Conservation (phyloP, 2,113 vertebrate genomes). For the Epinephelus fuscoguttatus region DNA sequence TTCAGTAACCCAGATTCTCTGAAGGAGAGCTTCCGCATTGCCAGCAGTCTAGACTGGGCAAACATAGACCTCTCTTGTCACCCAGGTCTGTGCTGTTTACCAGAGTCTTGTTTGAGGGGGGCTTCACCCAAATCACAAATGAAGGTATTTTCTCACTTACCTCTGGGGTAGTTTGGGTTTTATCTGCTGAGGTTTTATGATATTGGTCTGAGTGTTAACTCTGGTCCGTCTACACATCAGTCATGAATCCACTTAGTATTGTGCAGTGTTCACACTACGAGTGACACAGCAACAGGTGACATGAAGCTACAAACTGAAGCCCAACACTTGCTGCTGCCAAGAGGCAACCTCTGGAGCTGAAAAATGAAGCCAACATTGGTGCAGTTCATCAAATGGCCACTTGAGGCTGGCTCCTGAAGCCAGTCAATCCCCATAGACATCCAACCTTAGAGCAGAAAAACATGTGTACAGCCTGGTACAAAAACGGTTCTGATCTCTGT, state of each 20-base stretch:
- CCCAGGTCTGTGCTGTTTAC: slow-evolving; percentile 87
- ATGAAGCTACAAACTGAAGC: too few species aligned
- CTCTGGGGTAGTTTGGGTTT: not conserved
- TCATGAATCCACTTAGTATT: not conserved
- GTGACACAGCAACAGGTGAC: too few species aligned
- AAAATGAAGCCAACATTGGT: too few species aligned
- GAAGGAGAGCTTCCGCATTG: slow-evolving; percentile 97
- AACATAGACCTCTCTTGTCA: slow-evolving; percentile 95
- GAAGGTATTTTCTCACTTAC: not conserved
- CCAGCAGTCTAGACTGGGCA: slow-evolving; percentile 95
- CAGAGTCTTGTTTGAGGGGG: slow-evolving; percentile 5
- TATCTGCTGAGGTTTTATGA: not conserved
- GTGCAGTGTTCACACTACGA: too few species aligned
- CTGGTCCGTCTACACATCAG: not conserved
- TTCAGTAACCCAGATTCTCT: slow-evolving; percentile 93
- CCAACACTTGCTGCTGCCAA: too few species aligned
- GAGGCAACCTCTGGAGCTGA: too few species aligned
- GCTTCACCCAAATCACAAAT: not conserved
- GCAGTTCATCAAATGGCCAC: too few species aligned
- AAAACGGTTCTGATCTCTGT: too few species aligned
- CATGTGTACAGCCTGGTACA: too few species aligned
- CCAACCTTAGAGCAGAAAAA: too few species aligned
- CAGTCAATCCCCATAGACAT: too few species aligned
- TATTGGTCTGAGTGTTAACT: not conserved
- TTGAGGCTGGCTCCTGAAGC: too few species aligned